phyloP scores from a whole-genome alignment of 2,888 invertebrate species.

The Papilio demoleus region DNA sequence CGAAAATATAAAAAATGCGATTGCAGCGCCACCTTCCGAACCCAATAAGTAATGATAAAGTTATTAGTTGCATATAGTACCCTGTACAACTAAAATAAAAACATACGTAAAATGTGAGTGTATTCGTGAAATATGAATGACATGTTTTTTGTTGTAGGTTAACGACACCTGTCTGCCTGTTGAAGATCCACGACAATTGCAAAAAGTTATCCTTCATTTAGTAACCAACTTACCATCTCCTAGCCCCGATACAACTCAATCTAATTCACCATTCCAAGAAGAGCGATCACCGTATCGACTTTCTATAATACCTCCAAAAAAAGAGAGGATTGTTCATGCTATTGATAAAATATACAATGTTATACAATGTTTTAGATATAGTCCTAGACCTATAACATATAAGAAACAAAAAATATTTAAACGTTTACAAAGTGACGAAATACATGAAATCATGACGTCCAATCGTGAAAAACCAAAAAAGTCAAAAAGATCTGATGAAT shows the following conservation, averaged over 20 bases:
- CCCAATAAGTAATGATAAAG: too few relatives aligned
- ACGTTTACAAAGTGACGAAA: neutral
- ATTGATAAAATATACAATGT: conserved; percentile 70
- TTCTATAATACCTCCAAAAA: conserved; percentile 65
- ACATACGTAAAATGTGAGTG: neutral
- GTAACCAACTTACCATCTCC: conserved; percentile 68
- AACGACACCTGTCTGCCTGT: conserved; percentile 66
- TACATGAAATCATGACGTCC: neutral
- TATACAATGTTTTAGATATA: conserved; percentile 50
- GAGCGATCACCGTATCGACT: conserved; percentile 47
- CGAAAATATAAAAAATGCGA: neutral
- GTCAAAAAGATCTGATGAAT: neutral
- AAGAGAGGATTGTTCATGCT: conserved; percentile 65
- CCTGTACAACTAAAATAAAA: too few relatives aligned
- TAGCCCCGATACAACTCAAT: conserved; percentile 41
- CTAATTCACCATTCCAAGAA: neutral
- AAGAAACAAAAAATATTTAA: neutral
- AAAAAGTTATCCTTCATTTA: conserved; percentile 87
- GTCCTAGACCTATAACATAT: neutral
- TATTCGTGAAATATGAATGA: neutral
- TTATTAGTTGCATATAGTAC: too few relatives aligned
- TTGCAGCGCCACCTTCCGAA: neutral
- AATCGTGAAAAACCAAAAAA: neutral
- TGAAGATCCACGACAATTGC: conserved; percentile 87
- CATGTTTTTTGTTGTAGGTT: conserved; percentile 35